A percentile compares a stretch with the other conserved stretches of the same genome.
These are phyloP conservation scores for Limnodromus scolopaceus DNA, from an alignment of 2,797 vertebrate genomes.

Conservation along the genomic window DNA sequence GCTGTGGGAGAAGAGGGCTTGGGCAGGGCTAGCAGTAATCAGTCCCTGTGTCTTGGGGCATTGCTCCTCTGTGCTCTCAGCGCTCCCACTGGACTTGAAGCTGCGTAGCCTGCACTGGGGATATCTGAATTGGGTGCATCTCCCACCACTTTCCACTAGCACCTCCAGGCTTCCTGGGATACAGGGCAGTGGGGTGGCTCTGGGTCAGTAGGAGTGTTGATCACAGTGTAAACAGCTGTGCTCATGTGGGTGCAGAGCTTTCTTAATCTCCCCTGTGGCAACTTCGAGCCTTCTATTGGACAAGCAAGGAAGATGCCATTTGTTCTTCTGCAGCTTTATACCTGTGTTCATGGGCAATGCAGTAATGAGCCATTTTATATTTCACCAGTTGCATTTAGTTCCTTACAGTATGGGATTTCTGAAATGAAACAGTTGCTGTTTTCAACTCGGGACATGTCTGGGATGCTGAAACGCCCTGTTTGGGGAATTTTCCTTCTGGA, in stretches of 20 bases:
- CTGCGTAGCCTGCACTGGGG: fast-evolving
- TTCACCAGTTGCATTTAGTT: not conserved
- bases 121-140: not conserved
- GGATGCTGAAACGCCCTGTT: not conserved
- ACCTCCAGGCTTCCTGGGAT: not conserved
- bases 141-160: not conserved
- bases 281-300: not conserved
- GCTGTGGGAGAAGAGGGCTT: not conserved
- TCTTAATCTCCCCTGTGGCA: fast-evolving
- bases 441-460: not conserved
- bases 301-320: not conserved
- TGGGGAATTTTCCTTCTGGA: not conserved
- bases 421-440: not conserved
- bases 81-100: too few relatives aligned
- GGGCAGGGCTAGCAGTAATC: not conserved
- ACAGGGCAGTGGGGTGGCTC: not conserved
- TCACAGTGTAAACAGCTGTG: not conserved
- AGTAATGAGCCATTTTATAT: fast-evolving
- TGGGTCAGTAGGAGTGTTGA: not conserved
- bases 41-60: not conserved
- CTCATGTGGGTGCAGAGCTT: not conserved
- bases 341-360: not conserved
- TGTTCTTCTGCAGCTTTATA: not conserved
- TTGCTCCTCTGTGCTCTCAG: not conserved
- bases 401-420: not conserved